Percentiles rank a stretch among this genome's conserved stretches.
These are phyloP conservation scores for Lacerta agilis DNA, from an alignment of 2,797 vertebrate species.

Conservation along the genomic window DNA sequence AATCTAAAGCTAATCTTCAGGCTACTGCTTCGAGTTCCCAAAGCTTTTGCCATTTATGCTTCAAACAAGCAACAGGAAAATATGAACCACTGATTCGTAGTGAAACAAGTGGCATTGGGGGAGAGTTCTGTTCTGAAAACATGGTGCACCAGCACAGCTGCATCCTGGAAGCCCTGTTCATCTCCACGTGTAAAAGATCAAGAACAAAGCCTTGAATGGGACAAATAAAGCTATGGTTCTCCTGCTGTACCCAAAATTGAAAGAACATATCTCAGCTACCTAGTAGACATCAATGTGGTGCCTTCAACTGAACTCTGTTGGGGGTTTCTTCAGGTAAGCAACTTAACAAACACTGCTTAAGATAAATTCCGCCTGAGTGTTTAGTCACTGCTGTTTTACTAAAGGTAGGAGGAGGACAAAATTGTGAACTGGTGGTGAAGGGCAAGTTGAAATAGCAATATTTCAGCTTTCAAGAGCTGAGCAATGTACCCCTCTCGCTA, in stretches of 20 bases:
- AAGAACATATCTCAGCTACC: background rate
- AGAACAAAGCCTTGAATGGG: background rate
- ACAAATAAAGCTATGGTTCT: background rate
- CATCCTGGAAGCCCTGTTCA: background rate
- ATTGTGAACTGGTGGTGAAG: too few species aligned
- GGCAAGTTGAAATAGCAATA: too few species aligned
- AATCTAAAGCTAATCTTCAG: background rate
- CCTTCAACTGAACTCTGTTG: background rate
- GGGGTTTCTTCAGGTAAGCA: background rate
- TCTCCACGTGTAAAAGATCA: background rate
- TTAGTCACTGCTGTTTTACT: background rate
- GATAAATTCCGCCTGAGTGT: background rate
- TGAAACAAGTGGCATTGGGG: background rate
- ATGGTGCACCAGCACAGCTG: background rate
- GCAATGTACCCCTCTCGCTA: background rate
- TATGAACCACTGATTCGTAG: background rate
- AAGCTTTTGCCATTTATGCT: background rate
- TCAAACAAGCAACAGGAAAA: conserved; percentile 12
- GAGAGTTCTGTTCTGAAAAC: background rate
- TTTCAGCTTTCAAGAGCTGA: background rate
- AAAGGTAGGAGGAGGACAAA: background rate
- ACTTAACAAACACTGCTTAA: background rate
- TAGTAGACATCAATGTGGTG: background rate
- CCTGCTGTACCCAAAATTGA: background rate
- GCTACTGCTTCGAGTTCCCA: background rate